These are phyloP conservation scores for Oenanthe melanoleuca DNA, from an alignment of 2,113 vertebrate genomes.

Conservation along the genomic window DNA sequence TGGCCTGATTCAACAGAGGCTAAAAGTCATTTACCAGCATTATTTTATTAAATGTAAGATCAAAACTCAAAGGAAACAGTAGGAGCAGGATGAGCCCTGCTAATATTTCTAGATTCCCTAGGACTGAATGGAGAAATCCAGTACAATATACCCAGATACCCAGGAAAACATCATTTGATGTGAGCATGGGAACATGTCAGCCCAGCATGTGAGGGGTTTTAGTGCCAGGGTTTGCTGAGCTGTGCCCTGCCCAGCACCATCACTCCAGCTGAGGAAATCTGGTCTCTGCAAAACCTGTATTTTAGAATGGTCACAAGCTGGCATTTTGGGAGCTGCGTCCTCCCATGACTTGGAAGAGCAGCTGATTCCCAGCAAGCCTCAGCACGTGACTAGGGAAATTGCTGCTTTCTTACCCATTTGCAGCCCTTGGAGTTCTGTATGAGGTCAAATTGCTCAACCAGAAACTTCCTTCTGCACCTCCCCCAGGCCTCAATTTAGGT, in stretches of 20 bases:
- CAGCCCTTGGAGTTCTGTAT: not conserved
- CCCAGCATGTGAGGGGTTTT: not conserved
- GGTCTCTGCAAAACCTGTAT: not conserved
- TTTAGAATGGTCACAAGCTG: not conserved
- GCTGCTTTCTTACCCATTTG: conserved; percentile 3
- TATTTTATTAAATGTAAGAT: not conserved
- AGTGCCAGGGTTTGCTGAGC: not conserved
- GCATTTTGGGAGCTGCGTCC: not conserved
- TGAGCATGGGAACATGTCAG: not conserved
- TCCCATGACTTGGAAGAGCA: not conserved
- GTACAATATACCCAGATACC: not conserved
- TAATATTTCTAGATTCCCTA: not conserved
- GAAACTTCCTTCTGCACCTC: not conserved
- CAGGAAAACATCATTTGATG: not conserved
- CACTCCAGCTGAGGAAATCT: not conserved
- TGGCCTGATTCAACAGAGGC: not conserved
- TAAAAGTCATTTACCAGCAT: not conserved
- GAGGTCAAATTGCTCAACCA: not conserved
- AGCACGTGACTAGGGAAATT: not conserved
- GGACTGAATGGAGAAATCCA: not conserved
- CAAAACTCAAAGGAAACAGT: not conserved
- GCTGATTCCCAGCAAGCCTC: not conserved
- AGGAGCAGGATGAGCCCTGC: not conserved
- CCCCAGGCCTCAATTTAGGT: not conserved
- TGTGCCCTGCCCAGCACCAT: not conserved